A percentile compares a stretch with the other conserved stretches of the same genome.
phyloP scores from a whole-genome alignment of 2,113 vertebrate species.

The Paraplagusia blochii region DNA sequence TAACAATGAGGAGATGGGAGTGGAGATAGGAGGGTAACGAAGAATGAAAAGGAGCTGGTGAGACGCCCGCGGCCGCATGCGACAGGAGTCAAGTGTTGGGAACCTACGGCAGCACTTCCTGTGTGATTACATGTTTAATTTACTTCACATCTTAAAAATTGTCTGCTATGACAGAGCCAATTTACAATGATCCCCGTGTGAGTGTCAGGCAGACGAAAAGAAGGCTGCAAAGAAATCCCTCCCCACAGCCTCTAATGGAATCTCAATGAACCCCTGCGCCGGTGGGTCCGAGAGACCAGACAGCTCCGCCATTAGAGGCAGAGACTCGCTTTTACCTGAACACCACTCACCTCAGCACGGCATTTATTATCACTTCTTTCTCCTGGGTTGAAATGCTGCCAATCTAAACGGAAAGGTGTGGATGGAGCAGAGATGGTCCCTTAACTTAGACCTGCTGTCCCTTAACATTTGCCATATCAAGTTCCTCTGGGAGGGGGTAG shows the following conservation, averaged over 20 bases:
- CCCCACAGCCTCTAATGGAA: conserved; percentile 70
- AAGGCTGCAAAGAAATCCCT: conserved; percentile 49
- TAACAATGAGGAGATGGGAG: conserved; percentile 36
- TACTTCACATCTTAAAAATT: conserved; percentile 73
- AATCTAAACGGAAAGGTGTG: conserved; percentile 29
- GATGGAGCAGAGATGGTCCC: conserved; percentile 54
- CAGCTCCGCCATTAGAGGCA: conserved; percentile 65
- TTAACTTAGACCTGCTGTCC: conserved; percentile 63
- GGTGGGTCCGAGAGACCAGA: conserved; percentile 54
- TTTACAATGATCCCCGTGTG: conserved; percentile 69
- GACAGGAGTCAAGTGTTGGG: conserved; percentile 42
- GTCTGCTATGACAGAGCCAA: conserved; percentile 76
- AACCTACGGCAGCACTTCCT: conserved; percentile 46
- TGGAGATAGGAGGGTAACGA: conserved; percentile 34
- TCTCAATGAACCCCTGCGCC: conserved; percentile 70
- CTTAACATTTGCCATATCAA: conserved; percentile 66
- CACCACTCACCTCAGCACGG: conserved; percentile 47
- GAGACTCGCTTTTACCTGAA: conserved; percentile 57
- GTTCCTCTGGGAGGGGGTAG: conserved; percentile 28
- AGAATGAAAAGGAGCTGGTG: conserved; percentile 38
- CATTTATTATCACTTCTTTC: conserved; percentile 73
- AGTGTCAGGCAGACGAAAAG: conserved; percentile 68
- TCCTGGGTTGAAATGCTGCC: conserved; percentile 41
- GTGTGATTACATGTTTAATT: conserved; percentile 78
- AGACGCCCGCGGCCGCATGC: conserved; percentile 31